Evolutionary conservation across 2,113 vertebrate genomes (phyloP), one percentile per base, ranked within the genome.

Genomic region (Tachuris rubrigastra): DNA sequence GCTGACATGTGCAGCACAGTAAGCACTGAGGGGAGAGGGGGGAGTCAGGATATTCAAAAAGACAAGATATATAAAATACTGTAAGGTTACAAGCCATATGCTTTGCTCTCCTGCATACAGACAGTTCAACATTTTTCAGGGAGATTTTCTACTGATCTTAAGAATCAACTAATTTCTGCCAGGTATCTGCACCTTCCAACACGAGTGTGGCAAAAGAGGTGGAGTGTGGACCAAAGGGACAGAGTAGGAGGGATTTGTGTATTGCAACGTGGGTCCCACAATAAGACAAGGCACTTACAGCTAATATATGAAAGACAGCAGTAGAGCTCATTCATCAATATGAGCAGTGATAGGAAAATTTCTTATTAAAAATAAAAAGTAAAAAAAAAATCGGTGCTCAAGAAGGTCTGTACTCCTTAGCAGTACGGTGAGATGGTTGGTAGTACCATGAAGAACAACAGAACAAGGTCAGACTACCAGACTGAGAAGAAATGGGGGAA

Each of bases 131-230:
- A 72, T 4, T 82, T 92, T 79, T 46, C 58, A 42, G n/a, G 31
- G 31, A 65, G 46, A n/a, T 37, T 68, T 89, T 91, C 44, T 82
- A 11, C 31, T 83, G 11, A 49, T 73, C 39, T 52, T 30, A 31
- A 53, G 27, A 73, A 63, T 44, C 13, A 63, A 35, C 9, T 27
- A 3, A 35, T 58, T 62, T 58, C 10, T 35, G 24, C 14, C 42
- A 84, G 77, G 58, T 27, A 24, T 28, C 13, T 2, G 3, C 19
- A 33, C 11, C 9, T 39, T 6, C 20, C 19, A 28, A 3, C 0
- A 0, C 5, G 23, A 13, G 17, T 22, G 22, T 21, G 10, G 16
- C 44, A 33, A 77, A 84, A 77, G 28, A 58, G 9, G 18, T 42
- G 14, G 72, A 52, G 5, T 12, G 8, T 27, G 7, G 39, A 50